Percentiles rank a stretch among this genome's conserved stretches.
Evolutionary conservation across 2,888 invertebrate species (phyloP).

Genomic region (Pachydiplax longipennis): DNA sequence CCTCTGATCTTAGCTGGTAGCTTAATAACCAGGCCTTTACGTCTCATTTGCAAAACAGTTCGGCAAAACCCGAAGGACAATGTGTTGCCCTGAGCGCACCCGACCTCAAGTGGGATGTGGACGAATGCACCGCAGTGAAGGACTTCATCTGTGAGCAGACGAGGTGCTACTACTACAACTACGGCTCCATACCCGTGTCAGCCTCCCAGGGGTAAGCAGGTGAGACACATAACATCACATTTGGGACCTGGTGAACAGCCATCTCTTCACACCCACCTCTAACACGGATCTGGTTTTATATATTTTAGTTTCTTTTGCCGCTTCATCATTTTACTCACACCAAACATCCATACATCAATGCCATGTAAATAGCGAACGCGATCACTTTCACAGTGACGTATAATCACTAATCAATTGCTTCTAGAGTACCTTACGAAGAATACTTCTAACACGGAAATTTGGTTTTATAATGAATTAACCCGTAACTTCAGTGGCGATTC

Average conservation of each 20-base stretch:
- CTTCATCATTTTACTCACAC: neutral
- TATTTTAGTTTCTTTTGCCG: neutral
- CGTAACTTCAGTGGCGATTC: neutral
- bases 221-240: slow-evolving; percentile 61
- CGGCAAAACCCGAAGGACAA: slow-evolving; percentile 63
- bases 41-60: neutral
- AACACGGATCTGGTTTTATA: neutral
- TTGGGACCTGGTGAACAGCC: slow-evolving; percentile 14
- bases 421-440: neutral
- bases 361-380: neutral
- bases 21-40: neutral
- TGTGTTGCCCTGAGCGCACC: slow-evolving; percentile 82
- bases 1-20: no score
- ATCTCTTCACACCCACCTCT: neutral
- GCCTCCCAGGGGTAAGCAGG: slow-evolving; percentile 92
- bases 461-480: neutral
- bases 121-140: slow-evolving; percentile 82
- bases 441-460: neutral
- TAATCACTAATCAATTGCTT: neutral
- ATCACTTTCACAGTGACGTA: neutral
- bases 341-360: neutral
- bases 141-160: slow-evolving; percentile 92
- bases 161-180: slow-evolving; percentile 89
- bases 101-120: slow-evolving; percentile 80
- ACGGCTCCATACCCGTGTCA: slow-evolving; percentile 88